Conservation (phyloP, 2,113 vertebrate genomes). For the Aspiorhynchus laticeps region DNA sequence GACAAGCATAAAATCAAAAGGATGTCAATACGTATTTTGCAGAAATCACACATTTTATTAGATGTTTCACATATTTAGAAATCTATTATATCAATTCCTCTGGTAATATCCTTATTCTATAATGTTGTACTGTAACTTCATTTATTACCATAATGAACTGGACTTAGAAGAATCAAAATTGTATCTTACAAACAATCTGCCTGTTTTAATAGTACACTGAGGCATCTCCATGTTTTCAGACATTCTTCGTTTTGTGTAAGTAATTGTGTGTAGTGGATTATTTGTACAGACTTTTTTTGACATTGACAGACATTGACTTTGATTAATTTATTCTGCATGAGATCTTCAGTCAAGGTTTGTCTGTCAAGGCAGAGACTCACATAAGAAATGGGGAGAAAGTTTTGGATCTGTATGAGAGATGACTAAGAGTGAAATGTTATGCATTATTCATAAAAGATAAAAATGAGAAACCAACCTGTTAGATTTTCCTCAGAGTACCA, state of each 20-base stretch:
- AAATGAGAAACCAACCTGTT: not conserved
- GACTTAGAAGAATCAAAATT: no score
- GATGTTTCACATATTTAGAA: constrained; percentile 79
- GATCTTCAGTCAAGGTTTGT: not conserved
- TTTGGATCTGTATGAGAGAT: not conserved
- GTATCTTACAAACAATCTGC: not conserved
- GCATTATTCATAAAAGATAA: not conserved
- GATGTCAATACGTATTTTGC: constrained; percentile 66
- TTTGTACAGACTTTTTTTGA: no score
- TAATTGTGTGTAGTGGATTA: not conserved
- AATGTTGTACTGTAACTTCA: not conserved
- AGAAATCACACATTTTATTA: constrained; percentile 94
- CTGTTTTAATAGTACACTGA: not conserved
- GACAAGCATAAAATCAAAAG: not conserved
- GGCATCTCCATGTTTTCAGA: not conserved
- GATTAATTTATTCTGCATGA: not conserved
- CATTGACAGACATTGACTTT: no score
- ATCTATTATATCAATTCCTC: not conserved
- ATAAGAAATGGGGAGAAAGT: not conserved
- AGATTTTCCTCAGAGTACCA: not conserved
- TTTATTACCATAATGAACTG: no score
- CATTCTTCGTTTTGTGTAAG: not conserved
- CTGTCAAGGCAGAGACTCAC: not conserved
- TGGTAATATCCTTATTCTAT: not conserved
- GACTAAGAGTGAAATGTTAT: not conserved